Base-by-base conservation (phyloP, 2,113 vertebrate genomes). In the Centropus unirufus region DNA sequence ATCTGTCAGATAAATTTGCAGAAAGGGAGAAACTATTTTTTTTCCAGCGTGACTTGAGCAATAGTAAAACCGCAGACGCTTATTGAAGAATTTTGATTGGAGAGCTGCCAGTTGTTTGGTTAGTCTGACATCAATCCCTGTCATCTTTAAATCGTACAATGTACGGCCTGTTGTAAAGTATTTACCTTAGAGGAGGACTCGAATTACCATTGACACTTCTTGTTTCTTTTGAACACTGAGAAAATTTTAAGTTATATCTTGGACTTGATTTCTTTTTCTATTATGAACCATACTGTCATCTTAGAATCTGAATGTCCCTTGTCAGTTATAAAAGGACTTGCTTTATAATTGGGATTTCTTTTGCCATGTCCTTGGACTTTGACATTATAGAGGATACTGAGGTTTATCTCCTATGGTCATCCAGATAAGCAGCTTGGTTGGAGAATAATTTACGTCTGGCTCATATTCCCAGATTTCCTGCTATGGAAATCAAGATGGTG, bases 11-110 rank as follows among this genome's bases (percentile, higher is more conserved):
- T 72, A 90, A 85, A 87, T 87, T 58, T 74, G 47, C 52, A 75
- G 74, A 83, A 75, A 32, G 14, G 39, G 23, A 83, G 44, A 85
- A 91, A 6, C 6, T 23, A 4, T 1, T 3, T 77, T 78, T 74
- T 89, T 87, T 74, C 4, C 30, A 77, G 8, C 47, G 12, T 83
- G 39, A 17, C 47, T 95, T 95, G 36, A 90, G 76, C 68, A 95
- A 90, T 52, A 69, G 9, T 84, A 75, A 89, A 96, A 36, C 92
- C 27, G 7, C 46, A 84, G 67, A 88, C 61, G 57, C 54, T 85
- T 82, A 72, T 57, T 83, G 52, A n/a, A 81, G 59, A 83, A 75
- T 74, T 95, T 67, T 94, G 34, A 5, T 27, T 94, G 87, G 83
- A 97, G 40, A 83, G 44, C 30, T 54, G 24, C 70, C 90, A 93